These are phyloP conservation scores for Zeugodacus cucurbitae DNA, from an alignment of 1,140 invertebrate genomes.

Conservation along the genomic window DNA sequence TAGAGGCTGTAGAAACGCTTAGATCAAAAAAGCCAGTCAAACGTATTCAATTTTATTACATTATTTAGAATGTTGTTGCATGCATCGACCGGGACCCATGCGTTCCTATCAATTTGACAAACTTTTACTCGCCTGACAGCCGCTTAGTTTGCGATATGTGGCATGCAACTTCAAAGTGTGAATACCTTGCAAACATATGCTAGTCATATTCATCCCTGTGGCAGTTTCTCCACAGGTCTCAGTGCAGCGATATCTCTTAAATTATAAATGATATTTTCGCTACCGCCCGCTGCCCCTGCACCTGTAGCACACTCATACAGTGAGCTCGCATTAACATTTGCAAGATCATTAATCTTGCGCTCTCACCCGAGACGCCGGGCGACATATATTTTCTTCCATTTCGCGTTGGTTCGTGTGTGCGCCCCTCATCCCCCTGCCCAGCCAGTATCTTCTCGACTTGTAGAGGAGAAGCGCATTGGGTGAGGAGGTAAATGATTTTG, in stretches of 20 bases:
- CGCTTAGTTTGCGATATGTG: neutral
- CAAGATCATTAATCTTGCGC: conserved; percentile 28
- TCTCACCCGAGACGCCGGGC: neutral
- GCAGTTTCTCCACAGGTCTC: neutral
- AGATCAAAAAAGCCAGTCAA: neutral
- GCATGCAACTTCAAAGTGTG: neutral
- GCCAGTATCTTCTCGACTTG: neutral
- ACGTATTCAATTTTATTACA: no score
- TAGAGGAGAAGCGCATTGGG: neutral
- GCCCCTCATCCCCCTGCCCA: neutral
- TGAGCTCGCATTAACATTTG: neutral
- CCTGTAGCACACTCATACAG: neutral
- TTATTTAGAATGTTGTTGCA: no score
- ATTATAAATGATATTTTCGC: neutral
- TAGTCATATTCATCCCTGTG: neutral
- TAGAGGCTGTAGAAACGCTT: neutral
- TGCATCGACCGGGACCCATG: neutral
- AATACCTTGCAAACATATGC: neutral
- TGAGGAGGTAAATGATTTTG: neutral
- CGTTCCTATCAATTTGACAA: neutral
- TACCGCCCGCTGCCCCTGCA: neutral
- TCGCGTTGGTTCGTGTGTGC: neutral
- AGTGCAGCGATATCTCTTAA: neutral
- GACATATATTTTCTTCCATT: neutral
- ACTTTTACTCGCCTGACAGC: neutral